Evolutionary conservation across 1,140 invertebrate species (phyloP).

Genomic region (Teleogryllus occipitalis): DNA sequence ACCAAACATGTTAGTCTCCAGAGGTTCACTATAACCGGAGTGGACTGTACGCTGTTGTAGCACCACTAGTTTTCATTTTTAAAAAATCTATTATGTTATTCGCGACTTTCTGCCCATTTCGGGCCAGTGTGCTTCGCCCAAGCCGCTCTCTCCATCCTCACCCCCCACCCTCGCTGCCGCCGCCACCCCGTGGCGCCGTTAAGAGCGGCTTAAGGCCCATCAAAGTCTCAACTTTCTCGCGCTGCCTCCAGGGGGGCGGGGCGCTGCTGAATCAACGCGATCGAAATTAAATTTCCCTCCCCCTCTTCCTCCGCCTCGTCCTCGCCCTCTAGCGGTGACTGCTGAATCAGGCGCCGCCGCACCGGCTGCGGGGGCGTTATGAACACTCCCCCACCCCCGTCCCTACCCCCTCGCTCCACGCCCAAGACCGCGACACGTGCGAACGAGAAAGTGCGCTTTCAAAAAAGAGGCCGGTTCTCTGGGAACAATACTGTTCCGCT

Average conservation of each 20-base stretch:
- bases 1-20: too few species aligned
- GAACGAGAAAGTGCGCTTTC: too few species aligned
- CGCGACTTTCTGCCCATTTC: too few species aligned
- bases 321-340: not conserved
- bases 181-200: slow-evolving; percentile 31
- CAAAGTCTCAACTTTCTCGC: slow-evolving; percentile 46
- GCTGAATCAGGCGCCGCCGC: not conserved
- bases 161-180: not conserved
- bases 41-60: too few species aligned
- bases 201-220: slow-evolving; percentile 42
- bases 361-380: not conserved
- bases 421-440: too few species aligned
- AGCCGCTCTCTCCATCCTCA: not conserved
- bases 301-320: not conserved
- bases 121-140: not conserved
- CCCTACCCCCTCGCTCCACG: not conserved
- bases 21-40: too few species aligned
- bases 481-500: too few species aligned
- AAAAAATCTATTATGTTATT: too few species aligned
- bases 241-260: not conserved
- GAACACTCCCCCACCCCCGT: not conserved
- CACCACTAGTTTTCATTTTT: too few species aligned
- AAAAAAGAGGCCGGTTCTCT: too few species aligned
- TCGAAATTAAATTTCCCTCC: slow-evolving; percentile 50
- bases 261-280: slow-evolving; percentile 48